Conservation (phyloP, 2,113 vertebrate species). For the Tiliqua scincoides region DNA sequence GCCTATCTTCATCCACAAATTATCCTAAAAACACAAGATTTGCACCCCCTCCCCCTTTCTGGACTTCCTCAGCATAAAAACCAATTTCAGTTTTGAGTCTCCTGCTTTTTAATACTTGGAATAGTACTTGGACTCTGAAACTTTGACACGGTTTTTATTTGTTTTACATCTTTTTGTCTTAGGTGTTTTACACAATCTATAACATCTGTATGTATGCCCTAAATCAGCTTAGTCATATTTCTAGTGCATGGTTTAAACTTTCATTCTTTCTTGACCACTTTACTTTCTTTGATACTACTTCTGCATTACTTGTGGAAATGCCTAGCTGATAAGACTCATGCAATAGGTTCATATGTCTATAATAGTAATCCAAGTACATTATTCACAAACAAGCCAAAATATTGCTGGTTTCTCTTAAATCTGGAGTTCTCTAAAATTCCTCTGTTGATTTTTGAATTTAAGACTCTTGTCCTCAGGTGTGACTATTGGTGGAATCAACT, state of each 20-base stretch:
- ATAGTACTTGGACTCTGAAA: background rate
- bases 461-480: background rate
- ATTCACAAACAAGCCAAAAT: background rate
- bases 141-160: background rate
- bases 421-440: background rate
- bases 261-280: background rate
- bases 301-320: background rate
- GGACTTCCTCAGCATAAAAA: too few species aligned
- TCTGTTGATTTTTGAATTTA: background rate
- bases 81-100: too few species aligned
- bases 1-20: too few species aligned
- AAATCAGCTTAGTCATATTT: background rate
- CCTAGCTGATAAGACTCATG: background rate
- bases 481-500: background rate
- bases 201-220: slow-evolving; percentile 36
- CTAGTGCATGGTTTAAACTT: background rate
- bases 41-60: too few species aligned
- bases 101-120: too few species aligned
- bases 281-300: background rate
- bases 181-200: slow-evolving; percentile 2
- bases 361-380: too few species aligned
- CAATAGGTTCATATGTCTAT: background rate
- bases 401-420: background rate
- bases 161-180: background rate
- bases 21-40: too few species aligned